Percentiles rank a stretch among this genome's conserved stretches.
Evolutionary conservation across 2,113 vertebrate species (phyloP).

Genomic region (Dolichallabes microphthalmus): DNA sequence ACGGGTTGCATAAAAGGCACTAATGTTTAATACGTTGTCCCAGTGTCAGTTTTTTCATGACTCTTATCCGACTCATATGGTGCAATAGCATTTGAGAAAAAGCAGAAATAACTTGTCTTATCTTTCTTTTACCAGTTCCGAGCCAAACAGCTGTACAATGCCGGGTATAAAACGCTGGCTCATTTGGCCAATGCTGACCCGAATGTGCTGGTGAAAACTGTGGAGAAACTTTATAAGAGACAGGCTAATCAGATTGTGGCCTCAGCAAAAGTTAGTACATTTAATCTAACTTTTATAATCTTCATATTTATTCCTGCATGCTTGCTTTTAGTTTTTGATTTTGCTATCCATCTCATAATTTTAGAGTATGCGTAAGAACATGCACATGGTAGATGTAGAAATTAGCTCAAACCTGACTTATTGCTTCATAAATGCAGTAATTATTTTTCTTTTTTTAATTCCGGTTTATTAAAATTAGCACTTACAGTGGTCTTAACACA

Average conservation of each 20-base stretch:
- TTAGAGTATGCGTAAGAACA: neutral
- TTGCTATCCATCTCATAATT: neutral
- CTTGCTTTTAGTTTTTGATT: neutral
- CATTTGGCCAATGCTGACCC: constrained; percentile 88
- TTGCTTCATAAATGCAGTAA: neutral
- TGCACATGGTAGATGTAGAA: neutral
- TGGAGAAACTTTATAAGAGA: constrained; percentile 79
- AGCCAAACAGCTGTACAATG: constrained; percentile 86
- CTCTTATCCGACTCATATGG: neutral
- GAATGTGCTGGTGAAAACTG: constrained; percentile 69
- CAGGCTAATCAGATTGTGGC: constrained; percentile 87
- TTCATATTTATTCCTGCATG: neutral
- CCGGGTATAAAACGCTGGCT: constrained; percentile 83
- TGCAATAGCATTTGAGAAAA: neutral
- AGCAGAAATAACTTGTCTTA: neutral
- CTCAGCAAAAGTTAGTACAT: constrained; percentile 83
- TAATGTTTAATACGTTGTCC: neutral
- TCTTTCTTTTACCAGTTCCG: constrained; percentile 73
- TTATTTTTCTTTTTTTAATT: neutral
- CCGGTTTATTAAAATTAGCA: neutral
- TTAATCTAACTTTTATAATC: neutral
- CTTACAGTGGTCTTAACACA: neutral
- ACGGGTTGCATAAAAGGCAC: neutral
- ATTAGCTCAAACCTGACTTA: neutral
- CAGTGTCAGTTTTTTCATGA: neutral